These are phyloP conservation scores for Aspidoscelis tigris DNA, from an alignment of 2,113 vertebrate genomes.

Conservation along the genomic window DNA sequence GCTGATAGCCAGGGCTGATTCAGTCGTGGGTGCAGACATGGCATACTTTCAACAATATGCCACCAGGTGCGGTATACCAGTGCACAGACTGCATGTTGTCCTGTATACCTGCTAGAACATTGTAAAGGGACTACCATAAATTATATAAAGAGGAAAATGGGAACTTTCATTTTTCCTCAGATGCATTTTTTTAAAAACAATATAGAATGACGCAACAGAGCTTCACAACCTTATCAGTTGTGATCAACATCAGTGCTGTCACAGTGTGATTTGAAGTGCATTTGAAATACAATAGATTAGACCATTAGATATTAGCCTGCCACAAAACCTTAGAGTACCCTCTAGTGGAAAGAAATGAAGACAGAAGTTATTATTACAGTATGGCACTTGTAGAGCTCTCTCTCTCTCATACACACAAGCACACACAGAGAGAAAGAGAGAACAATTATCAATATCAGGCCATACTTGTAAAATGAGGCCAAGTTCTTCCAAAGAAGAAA, in stretches of 20 bases:
- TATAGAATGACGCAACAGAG: not conserved
- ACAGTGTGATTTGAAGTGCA: not conserved
- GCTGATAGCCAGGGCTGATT: no score
- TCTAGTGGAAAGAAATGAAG: constrained; percentile 45
- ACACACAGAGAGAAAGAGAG: no score
- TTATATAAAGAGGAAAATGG: not conserved
- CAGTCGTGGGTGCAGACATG: no score
- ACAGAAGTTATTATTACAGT: not conserved
- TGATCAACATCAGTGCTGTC: not conserved
- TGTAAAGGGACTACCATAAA: not conserved
- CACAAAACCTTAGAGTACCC: constrained; percentile 22
- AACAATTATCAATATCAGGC: constrained; percentile 33
- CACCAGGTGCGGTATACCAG: no score
- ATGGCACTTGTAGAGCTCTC: not conserved
- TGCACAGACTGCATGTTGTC: no score
- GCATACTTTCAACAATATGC: no score
- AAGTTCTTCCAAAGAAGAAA: constrained; percentile 43
- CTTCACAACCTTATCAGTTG: not conserved
- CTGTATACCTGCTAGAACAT: no score
- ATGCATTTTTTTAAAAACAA: not conserved
- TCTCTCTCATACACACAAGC: no score
- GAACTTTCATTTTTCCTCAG: not conserved
- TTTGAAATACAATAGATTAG: constrained; percentile 28
- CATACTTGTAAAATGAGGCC: constrained; percentile 34
- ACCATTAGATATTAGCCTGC: constrained; percentile 24